Evolutionary conservation across 2,888 invertebrate genomes (phyloP), one percentile per base, ranked within the genome.

Genomic region (Drosophila nr. perissopoda): DNA sequence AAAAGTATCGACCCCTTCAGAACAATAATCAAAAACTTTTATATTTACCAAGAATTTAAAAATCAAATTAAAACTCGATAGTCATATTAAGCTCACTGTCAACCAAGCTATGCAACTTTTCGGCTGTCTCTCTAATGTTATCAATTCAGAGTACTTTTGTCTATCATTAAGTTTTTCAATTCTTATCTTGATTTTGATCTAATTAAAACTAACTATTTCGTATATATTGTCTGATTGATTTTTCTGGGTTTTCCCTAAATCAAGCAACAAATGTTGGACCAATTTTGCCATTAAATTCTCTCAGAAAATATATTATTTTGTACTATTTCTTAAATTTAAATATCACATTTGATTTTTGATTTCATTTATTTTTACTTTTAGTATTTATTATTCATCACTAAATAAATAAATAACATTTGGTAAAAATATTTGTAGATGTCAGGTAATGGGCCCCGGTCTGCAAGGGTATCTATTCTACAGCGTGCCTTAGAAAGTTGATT

Each of bases 131-230:
- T 42, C 7, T 42, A 21, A 13, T 13, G 1, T 6, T 42, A 1
- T 21, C 1, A 13, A 21, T 42, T 42, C 42, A 21, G 21, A 21
- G 3, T 21, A 13, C 3, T 6, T 3, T 2, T n/a, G 4, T 42
- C 16, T 6, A 10, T 1, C 1, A 1, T 7, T 13, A 3, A 13
- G 1, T 7, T 13, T 13, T 13, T 45, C 0, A 7, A 4, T 4
- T 45, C 10, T 7, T 45, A 45, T 3, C 42, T 21, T 21, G 3
- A 13, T 45, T 45, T 45, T 7, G 7, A 21, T 21, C 21, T 21
- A 21, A 21, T 2, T 40, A 2, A 42, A 42, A 6, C n/a, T 38
- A 38, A 21, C 21, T 21, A 21, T 18, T 8, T n/a, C 6, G n/a
- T 10, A 40, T 4, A 1, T 11, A 10, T n/a, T 42, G 42, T 21